These are phyloP conservation scores for Pegoplata infirma DNA, from an alignment of 2,888 invertebrate genomes.

Conservation along the genomic window DNA sequence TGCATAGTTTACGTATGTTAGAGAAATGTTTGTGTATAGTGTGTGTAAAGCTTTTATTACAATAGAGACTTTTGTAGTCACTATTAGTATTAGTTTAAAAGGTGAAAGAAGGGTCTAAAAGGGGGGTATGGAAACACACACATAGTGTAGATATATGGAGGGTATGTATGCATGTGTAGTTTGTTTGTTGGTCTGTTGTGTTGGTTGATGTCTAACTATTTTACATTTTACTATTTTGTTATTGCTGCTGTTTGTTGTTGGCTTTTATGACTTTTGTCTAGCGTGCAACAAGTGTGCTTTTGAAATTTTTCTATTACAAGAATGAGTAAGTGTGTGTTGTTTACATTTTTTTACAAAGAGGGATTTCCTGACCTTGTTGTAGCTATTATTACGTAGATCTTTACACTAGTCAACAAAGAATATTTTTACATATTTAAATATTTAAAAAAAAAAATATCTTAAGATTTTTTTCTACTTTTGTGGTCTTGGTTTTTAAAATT, in stretches of 20 bases:
- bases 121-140: slow-evolving; percentile 4
- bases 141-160: neutral
- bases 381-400: neutral
- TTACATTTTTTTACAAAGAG: slow-evolving; percentile 20
- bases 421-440: neutral
- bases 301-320: slow-evolving; percentile 36
- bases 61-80: slow-evolving; percentile 34
- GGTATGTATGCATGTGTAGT: slow-evolving; percentile 15
- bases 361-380: slow-evolving; percentile 61
- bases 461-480: neutral
- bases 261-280: slow-evolving; percentile 51
- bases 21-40: slow-evolving; percentile 1
- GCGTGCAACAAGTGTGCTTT: slow-evolving; percentile 61
- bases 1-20: neutral
- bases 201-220: slow-evolving; percentile 50
- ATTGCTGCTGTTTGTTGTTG: slow-evolving; percentile 48
- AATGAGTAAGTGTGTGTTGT: slow-evolving; percentile 8
- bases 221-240: no score
- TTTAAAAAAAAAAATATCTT: neutral
- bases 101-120: neutral
- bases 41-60: slow-evolving; percentile 12
- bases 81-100: slow-evolving; percentile 45
- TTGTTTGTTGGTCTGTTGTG: slow-evolving; percentile 24
- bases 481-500: slow-evolving; percentile 4
- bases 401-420: neutral